Percentiles rank a stretch among this genome's conserved stretches.
Conservation (phyloP, 2,797 vertebrate genomes). For the Glyptemys insculpta region DNA sequence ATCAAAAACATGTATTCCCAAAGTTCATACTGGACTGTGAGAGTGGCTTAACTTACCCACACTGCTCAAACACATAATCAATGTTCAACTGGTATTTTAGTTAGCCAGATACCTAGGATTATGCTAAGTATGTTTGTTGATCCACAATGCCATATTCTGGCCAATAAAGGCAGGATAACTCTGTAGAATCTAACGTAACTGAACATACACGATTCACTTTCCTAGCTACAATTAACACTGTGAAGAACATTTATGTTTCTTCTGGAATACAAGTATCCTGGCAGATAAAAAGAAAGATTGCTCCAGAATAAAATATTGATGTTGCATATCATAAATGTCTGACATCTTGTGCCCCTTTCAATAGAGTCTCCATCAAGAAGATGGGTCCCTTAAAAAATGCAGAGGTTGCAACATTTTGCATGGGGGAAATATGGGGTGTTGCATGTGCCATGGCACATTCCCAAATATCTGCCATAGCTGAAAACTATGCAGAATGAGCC, state of each 20-base stretch:
- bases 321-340: neutral
- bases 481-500: neutral
- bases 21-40: neutral
- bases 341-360: neutral
- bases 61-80: neutral
- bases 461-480: neutral
- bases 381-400: neutral
- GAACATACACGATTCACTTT: neutral
- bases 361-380: neutral
- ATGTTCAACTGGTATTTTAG: neutral
- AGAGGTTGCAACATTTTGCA: neutral
- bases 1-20: neutral
- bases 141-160: neutral
- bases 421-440: neutral
- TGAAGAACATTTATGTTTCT: neutral
- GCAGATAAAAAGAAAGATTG: neutral
- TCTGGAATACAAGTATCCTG: neutral
- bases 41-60: neutral
- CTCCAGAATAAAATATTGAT: neutral
- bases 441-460: neutral
- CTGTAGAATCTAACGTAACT: neutral
- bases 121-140: neutral
- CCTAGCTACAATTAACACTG: neutral
- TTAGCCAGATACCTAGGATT: neutral
- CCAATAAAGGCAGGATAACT: neutral